These are phyloP conservation scores for Arnoldichthys spilopterus DNA, from an alignment of 2,797 vertebrate genomes.

Conservation along the genomic window DNA sequence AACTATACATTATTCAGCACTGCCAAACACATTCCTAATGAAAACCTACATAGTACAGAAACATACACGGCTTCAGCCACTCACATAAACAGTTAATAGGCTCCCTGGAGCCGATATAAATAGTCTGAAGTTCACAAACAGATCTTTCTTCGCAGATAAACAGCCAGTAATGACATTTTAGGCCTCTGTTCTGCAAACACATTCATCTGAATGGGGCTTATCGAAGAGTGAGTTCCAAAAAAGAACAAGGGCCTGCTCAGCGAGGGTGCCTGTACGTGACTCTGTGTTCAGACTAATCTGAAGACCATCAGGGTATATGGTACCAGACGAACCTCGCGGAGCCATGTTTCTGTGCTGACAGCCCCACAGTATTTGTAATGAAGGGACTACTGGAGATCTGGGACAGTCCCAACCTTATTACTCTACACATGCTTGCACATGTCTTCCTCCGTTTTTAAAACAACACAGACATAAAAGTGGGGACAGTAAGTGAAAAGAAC, in stretches of 20 bases:
- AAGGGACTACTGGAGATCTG: no score
- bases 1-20: constrained; percentile 65
- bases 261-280: no score
- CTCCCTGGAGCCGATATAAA: constrained; percentile 17
- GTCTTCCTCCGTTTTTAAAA: no score
- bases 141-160: constrained; percentile 34
- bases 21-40: constrained; percentile 52
- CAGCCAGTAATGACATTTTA: not conserved
- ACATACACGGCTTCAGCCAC: no score
- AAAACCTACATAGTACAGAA: constrained; percentile 46
- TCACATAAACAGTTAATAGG: not conserved
- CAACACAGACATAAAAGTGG: no score
- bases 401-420: no score
- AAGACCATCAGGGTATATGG: no score
- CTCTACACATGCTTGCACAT: no score
- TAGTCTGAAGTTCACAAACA: constrained; percentile 21
- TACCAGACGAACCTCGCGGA: no score
- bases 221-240: not conserved
- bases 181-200: constrained; percentile 14
- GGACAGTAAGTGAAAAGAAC: no score
- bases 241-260: not conserved
- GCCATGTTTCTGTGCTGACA: no score
- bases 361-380: no score
- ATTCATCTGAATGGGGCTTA: constrained; percentile 25
- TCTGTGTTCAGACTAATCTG: not conserved